Base-by-base conservation (phyloP, 23 tunicate species). In the Diplosoma virens region DNA sequence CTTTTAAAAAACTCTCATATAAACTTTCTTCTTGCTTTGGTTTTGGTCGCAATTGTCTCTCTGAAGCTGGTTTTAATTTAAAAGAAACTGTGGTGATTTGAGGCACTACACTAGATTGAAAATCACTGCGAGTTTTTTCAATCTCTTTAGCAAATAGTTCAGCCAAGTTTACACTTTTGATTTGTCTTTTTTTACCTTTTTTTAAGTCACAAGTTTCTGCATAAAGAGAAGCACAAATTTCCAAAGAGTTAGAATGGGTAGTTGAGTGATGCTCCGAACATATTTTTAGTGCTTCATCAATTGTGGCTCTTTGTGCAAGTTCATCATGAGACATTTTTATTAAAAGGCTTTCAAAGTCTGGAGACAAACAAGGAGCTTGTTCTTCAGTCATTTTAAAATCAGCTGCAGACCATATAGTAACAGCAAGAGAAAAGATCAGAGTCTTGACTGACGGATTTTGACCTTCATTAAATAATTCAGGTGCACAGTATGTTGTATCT, bases 391-490 rank as follows among this genome's bases (percentile, higher is more conserved):
- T 84, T 25, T 84, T 76, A 55, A 66, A 79, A 56, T 90, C 97
- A 23, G 97, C 90, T 11, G 97, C 86, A 35, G 97, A 79, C 97
- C 97, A 90, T 27, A 90, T 33, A 18, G 79, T 73, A 2, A 90
- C 89, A 32, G 97, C 86, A 3, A 90, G 64, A 32, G 89, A 80
- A 81, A 89, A 89, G 1, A 89, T 71, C 0, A 78, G 63, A 23
- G 96, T 78, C 83, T 89, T 45, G 5, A 66, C 25, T 18, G 25
- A 17, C 7, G 58, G 25, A 25, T 25, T 59, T 14, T 5, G 30
- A 1, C 32, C 72, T 53, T 67, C 65, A 16, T 32, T 26, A 25
- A 30, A 18, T 25, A 81, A 47, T 78, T 89, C 96, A 2, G 96
- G 96, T 22, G 96, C 88, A 9, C 77, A 58, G 32, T 82, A 89